Percentiles rank a stretch among this genome's conserved stretches.
Conservation (phyloP, 53 echinoderm and acorn worm species). For the Antedon mediterranea region DNA sequence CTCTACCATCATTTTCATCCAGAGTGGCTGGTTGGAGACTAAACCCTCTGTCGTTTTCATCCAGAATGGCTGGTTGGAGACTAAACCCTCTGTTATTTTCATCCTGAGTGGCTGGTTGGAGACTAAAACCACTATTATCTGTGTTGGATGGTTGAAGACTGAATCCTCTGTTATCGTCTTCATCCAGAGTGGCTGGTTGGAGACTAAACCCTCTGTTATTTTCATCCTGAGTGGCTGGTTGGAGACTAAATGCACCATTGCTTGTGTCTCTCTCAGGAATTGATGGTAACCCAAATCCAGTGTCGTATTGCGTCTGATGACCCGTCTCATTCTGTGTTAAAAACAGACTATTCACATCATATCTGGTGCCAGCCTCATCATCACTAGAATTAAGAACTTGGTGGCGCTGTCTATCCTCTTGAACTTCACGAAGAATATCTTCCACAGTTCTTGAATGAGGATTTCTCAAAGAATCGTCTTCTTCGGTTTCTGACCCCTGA, state of each 20-base stretch:
- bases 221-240: slow-evolving; percentile 27
- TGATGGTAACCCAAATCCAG: neutral
- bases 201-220: slow-evolving; percentile 30
- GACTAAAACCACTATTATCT: slow-evolving; percentile 43
- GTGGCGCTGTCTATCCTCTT: slow-evolving; percentile 27
- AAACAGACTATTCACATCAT: neutral
- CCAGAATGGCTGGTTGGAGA: slow-evolving; percentile 21
- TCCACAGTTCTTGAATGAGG: slow-evolving; percentile 42
- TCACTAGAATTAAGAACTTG: neutral
- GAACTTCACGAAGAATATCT: slow-evolving; percentile 69
- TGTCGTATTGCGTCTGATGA: neutral
- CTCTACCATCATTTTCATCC: slow-evolving; percentile 9
- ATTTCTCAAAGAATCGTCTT: neutral
- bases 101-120: slow-evolving; percentile 21
- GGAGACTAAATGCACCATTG: slow-evolving; percentile 17
- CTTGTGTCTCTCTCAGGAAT: neutral
- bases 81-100: slow-evolving; percentile 23
- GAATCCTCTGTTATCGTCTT: slow-evolving; percentile 29
- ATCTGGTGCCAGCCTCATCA: neutral
- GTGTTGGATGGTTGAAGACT: slow-evolving; percentile 22
- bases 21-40: slow-evolving; percentile 22
- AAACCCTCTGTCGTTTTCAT: slow-evolving; percentile 29
- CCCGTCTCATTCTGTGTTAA: neutral
- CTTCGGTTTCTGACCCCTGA: slow-evolving; percentile 14
- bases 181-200: slow-evolving; percentile 19